phyloP scores from a whole-genome alignment of 2,888 invertebrate species.

The Pammene aurita region DNA sequence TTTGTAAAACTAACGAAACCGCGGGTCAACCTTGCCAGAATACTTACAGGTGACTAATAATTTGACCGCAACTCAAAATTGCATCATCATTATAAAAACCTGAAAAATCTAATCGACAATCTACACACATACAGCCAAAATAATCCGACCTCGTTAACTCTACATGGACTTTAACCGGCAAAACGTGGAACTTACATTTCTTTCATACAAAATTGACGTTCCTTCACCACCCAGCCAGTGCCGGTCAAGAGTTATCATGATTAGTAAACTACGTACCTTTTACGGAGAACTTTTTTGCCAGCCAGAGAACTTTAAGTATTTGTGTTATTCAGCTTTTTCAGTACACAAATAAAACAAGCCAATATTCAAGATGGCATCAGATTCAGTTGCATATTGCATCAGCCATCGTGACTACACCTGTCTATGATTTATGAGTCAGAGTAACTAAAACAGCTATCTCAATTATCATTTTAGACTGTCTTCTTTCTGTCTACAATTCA shows the following conservation, averaged over 20 bases:
- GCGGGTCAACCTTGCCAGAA: slow-evolving; percentile 7
- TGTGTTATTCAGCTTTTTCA: too few species aligned
- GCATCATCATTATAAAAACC: slow-evolving; percentile 6
- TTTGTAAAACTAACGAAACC: slow-evolving; percentile 13
- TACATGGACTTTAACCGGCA: too few species aligned
- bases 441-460: slow-evolving; percentile 11
- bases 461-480: not conserved
- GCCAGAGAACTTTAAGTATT: too few species aligned
- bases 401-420: slow-evolving; percentile 56
- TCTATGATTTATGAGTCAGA: slow-evolving; percentile 29
- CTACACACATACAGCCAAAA: not conserved
- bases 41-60: slow-evolving; percentile 16
- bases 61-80: slow-evolving; percentile 8
- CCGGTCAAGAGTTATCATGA: too few species aligned
- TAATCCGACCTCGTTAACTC: too few species aligned
- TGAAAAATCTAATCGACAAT: not conserved
- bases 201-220: too few species aligned
- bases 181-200: too few species aligned
- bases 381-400: slow-evolving; percentile 49
- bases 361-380: slow-evolving; percentile 59
- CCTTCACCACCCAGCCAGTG: too few species aligned
- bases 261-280: too few species aligned
- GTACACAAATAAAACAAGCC: too few species aligned
- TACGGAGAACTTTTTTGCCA: too few species aligned
- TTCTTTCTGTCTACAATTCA: too few species aligned